Base-by-base conservation (phyloP, 2,797 vertebrate genomes). In the Pipistrellus kuhlii region DNA sequence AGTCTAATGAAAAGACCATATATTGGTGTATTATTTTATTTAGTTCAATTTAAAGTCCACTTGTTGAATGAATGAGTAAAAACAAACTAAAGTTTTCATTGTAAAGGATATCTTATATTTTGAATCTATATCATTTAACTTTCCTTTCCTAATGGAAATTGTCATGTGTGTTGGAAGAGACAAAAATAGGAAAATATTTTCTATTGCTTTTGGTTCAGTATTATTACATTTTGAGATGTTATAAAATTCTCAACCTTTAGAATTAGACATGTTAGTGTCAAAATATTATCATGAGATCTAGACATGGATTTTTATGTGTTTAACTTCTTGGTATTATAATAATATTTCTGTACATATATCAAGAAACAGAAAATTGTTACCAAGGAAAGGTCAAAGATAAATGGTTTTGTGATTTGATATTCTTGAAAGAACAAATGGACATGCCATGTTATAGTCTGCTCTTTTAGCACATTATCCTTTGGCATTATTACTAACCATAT, bases 51-150 rank as follows among this genome's bases (percentile, higher is more conserved):
- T 84, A 84, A 87, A 81, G 3, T 4, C 18, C 27, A 59, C 15
- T 84, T 78, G 12, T 76, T 95, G 27, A 53, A 84, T 92, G 41
- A 89, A 41, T 76, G 4, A 78, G 7, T 73, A 76, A 92, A 96
- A 91, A 21, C 68, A 30, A 78, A 48, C 7, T 91, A 10, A 85
- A 51, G 38, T 72, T 88, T 78, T 71, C 44, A 87, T n/a, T 41
- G 4, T 82, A 72, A 83, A 75, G 18, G 68, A 62, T 38, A 81
- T 46, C 1, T 32, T 66, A 59, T 12, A 15, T 59, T 85, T 66
- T 94, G 30, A 76, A 21, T 76, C 25, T 35, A 0, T 41, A 27
- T 72, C 14, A 68, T 62, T 86, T 68, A 92, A 69, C 17, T 72
- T 5, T 48, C 75, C 2, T 85, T 38, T 46, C 3, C 4, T 68